These are phyloP conservation scores for Asobara japonica DNA, from an alignment of 1,140 invertebrate species.

Conservation along the genomic window DNA sequence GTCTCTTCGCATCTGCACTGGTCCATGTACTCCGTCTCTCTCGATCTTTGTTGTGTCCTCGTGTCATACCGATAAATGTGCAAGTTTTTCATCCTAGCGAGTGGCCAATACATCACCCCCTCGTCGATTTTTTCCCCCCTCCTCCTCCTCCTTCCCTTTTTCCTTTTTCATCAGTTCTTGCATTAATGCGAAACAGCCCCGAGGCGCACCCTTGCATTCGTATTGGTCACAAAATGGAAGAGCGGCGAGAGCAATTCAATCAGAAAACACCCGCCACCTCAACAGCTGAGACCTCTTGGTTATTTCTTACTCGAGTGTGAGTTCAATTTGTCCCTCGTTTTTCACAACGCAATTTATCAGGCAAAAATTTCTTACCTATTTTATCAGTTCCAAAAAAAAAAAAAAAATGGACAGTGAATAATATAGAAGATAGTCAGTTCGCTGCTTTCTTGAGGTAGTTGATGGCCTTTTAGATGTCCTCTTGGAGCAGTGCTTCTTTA, in stretches of 20 bases:
- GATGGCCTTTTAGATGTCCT: too few species aligned
- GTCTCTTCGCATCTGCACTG: not conserved
- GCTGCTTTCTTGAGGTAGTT: too few species aligned
- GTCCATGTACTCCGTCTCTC: not conserved
- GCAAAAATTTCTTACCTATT: too few species aligned
- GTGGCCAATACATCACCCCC: slow-evolving; percentile 7
- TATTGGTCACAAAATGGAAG: slow-evolving; percentile 9
- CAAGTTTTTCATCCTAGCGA: slow-evolving; percentile 12
- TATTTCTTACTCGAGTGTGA: slow-evolving; percentile 4
- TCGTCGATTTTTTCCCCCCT: not conserved
- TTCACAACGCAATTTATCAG: not conserved
- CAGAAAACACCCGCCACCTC: not conserved
- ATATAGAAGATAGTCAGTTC: too few species aligned
- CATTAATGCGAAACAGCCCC: not conserved
- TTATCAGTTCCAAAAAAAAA: too few species aligned
- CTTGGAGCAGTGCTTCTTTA: too few species aligned
- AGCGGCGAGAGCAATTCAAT: slow-evolving; percentile 7
- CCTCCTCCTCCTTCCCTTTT: not conserved
- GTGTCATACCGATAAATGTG: slow-evolving; percentile 9
- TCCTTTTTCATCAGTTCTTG: not conserved
- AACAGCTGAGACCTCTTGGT: slow-evolving; percentile 6
- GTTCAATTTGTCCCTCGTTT: not conserved
- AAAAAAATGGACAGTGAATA: too few species aligned
- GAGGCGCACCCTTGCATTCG: not conserved
- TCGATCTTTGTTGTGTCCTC: slow-evolving; percentile 8